Evolutionary conservation across 2,113 vertebrate genomes (phyloP).

Genomic region (Uria aalge): DNA sequence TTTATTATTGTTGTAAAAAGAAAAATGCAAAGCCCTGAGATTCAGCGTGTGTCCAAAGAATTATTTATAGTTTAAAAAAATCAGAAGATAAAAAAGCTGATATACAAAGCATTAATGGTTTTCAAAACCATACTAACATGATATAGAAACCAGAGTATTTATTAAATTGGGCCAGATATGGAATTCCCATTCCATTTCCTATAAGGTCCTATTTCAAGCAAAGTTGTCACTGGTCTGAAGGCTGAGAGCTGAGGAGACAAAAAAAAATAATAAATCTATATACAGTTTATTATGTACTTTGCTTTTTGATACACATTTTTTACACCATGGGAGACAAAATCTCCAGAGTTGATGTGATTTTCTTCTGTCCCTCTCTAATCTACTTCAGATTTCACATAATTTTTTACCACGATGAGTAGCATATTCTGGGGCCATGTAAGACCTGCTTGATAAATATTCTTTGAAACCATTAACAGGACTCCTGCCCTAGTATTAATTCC

Average conservation of each 20-base stretch:
- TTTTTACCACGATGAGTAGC: fast-evolving
- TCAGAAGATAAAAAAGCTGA: not conserved
- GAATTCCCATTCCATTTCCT: fast-evolving
- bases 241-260: not conserved
- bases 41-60: not conserved
- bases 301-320: not conserved
- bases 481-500: not conserved
- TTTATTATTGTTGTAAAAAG: not conserved
- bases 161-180: not conserved
- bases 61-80: not conserved
- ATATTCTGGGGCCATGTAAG: not conserved
- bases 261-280: not conserved
- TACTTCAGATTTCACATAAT: not conserved
- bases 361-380: not conserved
- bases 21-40: not conserved
- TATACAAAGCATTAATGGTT: not conserved
- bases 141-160: not conserved
- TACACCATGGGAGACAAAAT: not conserved
- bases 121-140: not conserved
- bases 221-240: not conserved
- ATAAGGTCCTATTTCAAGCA: not conserved
- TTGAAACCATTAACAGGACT: not conserved
- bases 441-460: not conserved
- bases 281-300: not conserved
- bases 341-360: not conserved